Percentiles rank a stretch among this genome's conserved stretches.
Conservation (phyloP, 53 echinoderm and acorn worm genomes). For the Zoroaster sp. region DNA sequence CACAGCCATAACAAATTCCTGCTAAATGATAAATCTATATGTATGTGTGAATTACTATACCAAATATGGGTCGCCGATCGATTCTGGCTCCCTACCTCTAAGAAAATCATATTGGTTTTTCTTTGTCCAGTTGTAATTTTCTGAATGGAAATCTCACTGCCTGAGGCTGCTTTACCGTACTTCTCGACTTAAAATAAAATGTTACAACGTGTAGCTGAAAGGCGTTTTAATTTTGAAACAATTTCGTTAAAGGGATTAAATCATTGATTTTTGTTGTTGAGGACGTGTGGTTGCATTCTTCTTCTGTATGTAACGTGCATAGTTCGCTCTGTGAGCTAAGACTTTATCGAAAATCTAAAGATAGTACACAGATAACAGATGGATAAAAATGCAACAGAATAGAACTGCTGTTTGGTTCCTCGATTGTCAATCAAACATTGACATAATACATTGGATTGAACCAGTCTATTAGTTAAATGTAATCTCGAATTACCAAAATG, state of each 20-base stretch:
- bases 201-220: background rate
- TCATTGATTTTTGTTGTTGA: background rate
- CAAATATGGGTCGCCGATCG: conserved; percentile 35
- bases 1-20: conserved; percentile 42
- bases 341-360: too few relatives aligned
- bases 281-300: background rate
- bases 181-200: too few relatives aligned
- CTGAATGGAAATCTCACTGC: background rate
- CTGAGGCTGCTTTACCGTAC: background rate
- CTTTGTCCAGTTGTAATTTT: background rate
- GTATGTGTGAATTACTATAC: conserved; percentile 11
- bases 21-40: conserved; percentile 51
- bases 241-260: conserved; percentile 2
- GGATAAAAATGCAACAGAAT: too few relatives aligned
- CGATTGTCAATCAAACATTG: too few relatives aligned
- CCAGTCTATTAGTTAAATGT: too few relatives aligned
- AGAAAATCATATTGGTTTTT: background rate
- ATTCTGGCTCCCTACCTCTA: background rate
- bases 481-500: too few relatives aligned
- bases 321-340: background rate
- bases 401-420: too few relatives aligned
- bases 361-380: too few relatives aligned
- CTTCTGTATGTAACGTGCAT: background rate
- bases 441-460: too few relatives aligned
- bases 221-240: conserved; percentile 26